These are phyloP conservation scores for Telmatherina bonti DNA, from an alignment of 2,797 vertebrate genomes.

Conservation along the genomic window DNA sequence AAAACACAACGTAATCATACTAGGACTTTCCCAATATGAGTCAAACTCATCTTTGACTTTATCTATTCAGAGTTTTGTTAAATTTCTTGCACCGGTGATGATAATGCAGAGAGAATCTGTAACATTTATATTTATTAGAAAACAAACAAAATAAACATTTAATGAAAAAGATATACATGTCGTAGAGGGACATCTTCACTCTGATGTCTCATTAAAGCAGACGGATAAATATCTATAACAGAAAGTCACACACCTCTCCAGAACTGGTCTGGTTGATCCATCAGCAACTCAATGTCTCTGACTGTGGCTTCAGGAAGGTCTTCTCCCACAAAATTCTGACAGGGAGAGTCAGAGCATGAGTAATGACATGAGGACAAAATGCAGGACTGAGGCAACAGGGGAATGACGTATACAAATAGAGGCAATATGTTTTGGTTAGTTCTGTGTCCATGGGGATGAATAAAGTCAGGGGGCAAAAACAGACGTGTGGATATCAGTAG, in stretches of 20 bases:
- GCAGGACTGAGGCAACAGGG: background rate
- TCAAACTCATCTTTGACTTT: no score
- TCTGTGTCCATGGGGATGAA: background rate
- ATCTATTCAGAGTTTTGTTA: no score
- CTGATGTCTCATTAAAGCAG: background rate
- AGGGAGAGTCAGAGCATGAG: background rate
- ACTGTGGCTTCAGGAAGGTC: constrained; percentile 84
- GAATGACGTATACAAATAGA: background rate
- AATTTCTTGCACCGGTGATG: no score
- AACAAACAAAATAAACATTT: no score
- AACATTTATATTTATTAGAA: no score
- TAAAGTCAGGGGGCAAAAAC: background rate
- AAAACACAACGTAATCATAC: no score
- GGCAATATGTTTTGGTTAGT: background rate
- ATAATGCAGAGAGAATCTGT: no score
- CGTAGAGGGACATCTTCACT: background rate
- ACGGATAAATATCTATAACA: no score
- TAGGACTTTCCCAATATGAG: no score
- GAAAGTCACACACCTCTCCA: constrained; percentile 50
- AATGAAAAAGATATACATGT: no score
- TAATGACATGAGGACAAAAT: background rate
- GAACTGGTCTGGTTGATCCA: constrained; percentile 81
- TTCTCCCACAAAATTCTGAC: constrained; percentile 72
- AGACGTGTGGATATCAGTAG: background rate
- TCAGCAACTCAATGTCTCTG: constrained; percentile 82